These are phyloP conservation scores for Mimas tiliae DNA, from an alignment of 2,888 invertebrate genomes.

Conservation along the genomic window DNA sequence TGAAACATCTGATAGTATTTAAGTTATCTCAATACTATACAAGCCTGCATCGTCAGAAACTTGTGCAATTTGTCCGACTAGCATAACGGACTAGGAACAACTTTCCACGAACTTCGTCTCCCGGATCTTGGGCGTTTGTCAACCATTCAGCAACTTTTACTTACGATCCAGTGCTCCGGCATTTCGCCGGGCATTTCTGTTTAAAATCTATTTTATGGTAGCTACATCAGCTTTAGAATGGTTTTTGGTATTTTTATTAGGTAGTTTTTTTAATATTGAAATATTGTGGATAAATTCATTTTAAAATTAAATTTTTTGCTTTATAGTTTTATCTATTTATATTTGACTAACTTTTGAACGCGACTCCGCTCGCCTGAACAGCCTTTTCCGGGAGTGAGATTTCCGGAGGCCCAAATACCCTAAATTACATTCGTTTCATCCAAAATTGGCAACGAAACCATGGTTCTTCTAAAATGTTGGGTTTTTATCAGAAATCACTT, in stretches of 20 bases:
- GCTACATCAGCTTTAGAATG: not conserved
- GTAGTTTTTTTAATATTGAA: not conserved
- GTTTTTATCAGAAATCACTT: no score
- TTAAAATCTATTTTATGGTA: not conserved
- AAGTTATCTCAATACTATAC: not conserved
- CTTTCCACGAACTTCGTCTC: slow-evolving; percentile 3
- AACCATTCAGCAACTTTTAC: slow-evolving; percentile 12
- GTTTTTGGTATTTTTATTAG: not conserved
- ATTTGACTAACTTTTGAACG: no score
- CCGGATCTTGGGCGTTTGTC: slow-evolving; percentile 21
- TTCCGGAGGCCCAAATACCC: no score
- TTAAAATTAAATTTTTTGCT: no score
- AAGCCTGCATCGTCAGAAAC: not conserved
- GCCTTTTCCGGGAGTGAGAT: no score
- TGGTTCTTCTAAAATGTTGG: no score
- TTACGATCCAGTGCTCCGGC: not conserved
- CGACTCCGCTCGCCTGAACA: no score
- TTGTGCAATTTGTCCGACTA: slow-evolving; percentile 14
- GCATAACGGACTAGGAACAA: not conserved
- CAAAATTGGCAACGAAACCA: no score
- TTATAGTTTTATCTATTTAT: no score
- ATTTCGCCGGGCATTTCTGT: not conserved
- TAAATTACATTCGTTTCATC: no score
- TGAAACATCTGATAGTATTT: no score
- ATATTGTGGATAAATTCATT: not conserved